Conservation (phyloP, 64 coral and sea anemone species). For the Montipora cactus region DNA sequence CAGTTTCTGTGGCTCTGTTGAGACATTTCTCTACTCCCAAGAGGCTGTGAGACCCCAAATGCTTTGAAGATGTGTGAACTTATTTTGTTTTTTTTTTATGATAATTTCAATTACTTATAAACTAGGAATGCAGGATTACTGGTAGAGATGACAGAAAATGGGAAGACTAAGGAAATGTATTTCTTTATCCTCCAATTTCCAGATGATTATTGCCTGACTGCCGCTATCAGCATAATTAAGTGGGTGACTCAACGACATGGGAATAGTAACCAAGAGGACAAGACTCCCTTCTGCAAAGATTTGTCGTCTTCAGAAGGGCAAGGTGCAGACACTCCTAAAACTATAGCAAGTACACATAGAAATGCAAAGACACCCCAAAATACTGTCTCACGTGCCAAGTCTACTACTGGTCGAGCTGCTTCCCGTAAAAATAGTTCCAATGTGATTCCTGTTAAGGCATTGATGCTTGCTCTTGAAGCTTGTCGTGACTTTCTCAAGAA, state of each 20-base stretch:
- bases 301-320: background rate
- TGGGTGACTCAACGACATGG: slow-evolving; percentile 72
- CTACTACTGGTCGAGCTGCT: slow-evolving; percentile 10
- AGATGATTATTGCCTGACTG: slow-evolving; percentile 93
- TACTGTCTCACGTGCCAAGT: background rate
- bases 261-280: slow-evolving; percentile 48
- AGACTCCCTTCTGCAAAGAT: slow-evolving; percentile 10
- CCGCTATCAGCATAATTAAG: slow-evolving; percentile 84
- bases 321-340: background rate
- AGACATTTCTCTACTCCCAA: no score
- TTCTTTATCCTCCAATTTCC: background rate
- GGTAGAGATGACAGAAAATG: no score
- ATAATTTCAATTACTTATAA: no score
- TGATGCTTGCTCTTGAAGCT: slow-evolving; percentile 75
- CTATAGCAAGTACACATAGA: background rate
- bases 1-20: no score
- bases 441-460: slow-evolving; percentile 76
- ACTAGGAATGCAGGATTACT: no score
- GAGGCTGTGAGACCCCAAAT: no score
- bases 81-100: no score
- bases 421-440: slow-evolving; percentile 4
- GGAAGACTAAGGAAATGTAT: no score
- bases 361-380: background rate
- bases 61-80: no score
- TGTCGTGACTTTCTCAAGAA: slow-evolving; percentile 69